phyloP scores from a whole-genome alignment of 1,140 invertebrate species.

The Bilobella aurantiaca region DNA sequence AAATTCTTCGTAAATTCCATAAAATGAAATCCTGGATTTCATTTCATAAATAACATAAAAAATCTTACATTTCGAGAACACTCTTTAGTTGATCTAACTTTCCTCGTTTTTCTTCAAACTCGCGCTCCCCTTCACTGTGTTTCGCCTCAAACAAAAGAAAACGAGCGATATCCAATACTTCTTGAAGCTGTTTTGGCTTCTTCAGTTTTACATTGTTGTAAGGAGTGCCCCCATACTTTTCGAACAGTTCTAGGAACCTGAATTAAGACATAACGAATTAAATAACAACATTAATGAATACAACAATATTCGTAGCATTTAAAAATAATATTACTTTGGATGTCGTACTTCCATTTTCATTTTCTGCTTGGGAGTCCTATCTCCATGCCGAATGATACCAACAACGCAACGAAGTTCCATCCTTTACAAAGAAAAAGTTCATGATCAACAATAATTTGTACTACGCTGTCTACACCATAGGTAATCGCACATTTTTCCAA shows the following conservation, averaged over 20 bases:
- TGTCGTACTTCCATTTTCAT: slow-evolving; percentile 99
- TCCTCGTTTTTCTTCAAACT: slow-evolving; percentile 92
- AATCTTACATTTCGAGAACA: slow-evolving; percentile 88
- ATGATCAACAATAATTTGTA: too few species aligned
- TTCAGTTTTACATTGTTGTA: slow-evolving; percentile 95
- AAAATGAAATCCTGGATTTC: too few species aligned
- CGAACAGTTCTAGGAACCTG: slow-evolving; percentile 97
- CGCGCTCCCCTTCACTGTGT: slow-evolving; percentile 62
- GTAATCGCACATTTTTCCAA: slow-evolving; percentile 98
- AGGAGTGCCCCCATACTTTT: slow-evolving; percentile 92
- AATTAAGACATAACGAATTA: too few species aligned
- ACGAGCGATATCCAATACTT: slow-evolving; percentile 89
- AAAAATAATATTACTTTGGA: slow-evolving; percentile 82
- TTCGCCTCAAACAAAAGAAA: slow-evolving; percentile 77
- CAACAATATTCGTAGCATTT: too few species aligned
- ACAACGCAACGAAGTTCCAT: slow-evolving; percentile 98
- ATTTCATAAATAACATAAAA: too few species aligned
- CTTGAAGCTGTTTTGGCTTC: slow-evolving; percentile 91
- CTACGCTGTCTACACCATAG: too few species aligned
- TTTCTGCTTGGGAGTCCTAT: slow-evolving; percentile 98
- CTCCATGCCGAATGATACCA: slow-evolving; percentile 95
- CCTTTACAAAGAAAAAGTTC: slow-evolving; percentile 40
- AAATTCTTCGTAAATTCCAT: neutral
- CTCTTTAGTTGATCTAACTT: slow-evolving; percentile 96
- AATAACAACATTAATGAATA: too few species aligned